These are phyloP conservation scores for Drosophila tanythrix DNA, from an alignment of 2,888 invertebrate genomes.

Conservation along the genomic window DNA sequence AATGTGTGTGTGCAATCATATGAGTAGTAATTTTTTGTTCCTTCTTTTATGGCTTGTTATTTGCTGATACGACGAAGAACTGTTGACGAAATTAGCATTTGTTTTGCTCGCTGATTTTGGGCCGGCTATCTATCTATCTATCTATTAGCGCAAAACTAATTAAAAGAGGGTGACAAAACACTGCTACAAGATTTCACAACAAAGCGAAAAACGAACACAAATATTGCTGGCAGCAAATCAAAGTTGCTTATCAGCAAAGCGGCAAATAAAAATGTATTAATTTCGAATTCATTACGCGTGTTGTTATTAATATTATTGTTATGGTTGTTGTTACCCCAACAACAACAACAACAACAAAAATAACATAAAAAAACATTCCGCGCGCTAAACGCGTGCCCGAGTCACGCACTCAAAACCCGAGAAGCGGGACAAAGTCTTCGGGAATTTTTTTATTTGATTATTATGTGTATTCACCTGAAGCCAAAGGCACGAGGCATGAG, in stretches of 20 bases:
- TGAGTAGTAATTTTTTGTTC: not conserved
- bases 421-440: slow-evolving; percentile 46
- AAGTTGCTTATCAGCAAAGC: slow-evolving; percentile 58
- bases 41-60: not conserved
- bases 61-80: slow-evolving; percentile 14
- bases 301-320: slow-evolving; percentile 44
- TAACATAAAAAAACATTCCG: slow-evolving; percentile 24
- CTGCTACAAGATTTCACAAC: slow-evolving; percentile 51
- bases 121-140: slow-evolving; percentile 20
- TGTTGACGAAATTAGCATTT: slow-evolving; percentile 30
- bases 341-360: not conserved
- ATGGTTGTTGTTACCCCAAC: slow-evolving; percentile 12
- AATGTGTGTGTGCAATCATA: slow-evolving; percentile 16
- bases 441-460: slow-evolving; percentile 10
- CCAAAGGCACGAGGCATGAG: slow-evolving; percentile 17
- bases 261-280: slow-evolving; percentile 67
- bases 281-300: slow-evolving; percentile 66
- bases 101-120: slow-evolving; percentile 16
- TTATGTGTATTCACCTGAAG: slow-evolving; percentile 40
- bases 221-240: slow-evolving; percentile 48
- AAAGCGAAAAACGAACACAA: slow-evolving; percentile 24
- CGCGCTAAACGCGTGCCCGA: slow-evolving; percentile 63
- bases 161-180: slow-evolving; percentile 56
- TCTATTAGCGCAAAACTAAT: slow-evolving; percentile 61
- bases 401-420: slow-evolving; percentile 56